These are phyloP conservation scores for Brassicogethes aeneus DNA, from an alignment of 2,888 invertebrate species.

Conservation along the genomic window DNA sequence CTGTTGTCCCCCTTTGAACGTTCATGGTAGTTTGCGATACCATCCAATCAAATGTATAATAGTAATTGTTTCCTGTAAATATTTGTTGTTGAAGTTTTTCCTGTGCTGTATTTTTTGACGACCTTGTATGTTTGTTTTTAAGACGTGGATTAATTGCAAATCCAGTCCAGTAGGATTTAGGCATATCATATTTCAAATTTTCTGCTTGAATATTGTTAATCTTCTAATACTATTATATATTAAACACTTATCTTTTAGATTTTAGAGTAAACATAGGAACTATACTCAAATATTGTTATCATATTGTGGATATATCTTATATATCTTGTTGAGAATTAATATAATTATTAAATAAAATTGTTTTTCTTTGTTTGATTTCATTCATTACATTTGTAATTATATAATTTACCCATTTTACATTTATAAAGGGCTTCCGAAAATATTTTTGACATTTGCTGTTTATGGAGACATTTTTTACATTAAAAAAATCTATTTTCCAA, in stretches of 20 bases:
- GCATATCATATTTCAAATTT: constrained; percentile 33
- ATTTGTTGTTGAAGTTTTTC: background rate
- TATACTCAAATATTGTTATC: constrained; percentile 31
- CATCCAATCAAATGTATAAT: background rate
- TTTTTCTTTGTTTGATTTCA: background rate
- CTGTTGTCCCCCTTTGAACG: too few species aligned
- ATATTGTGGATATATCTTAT: constrained; percentile 29
- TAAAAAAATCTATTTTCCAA: too few species aligned
- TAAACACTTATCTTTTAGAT: constrained; percentile 25
- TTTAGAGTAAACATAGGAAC: constrained; percentile 18
- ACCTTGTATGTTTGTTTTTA: background rate
- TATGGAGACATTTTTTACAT: too few species aligned
- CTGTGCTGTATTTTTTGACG: background rate
- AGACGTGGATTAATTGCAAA: constrained; percentile 10
- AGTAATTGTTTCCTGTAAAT: background rate
- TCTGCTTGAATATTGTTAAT: constrained; percentile 30
- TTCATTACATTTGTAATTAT: too few species aligned
- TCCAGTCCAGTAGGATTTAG: constrained; percentile 37
- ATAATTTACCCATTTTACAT: too few species aligned
- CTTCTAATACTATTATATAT: constrained; percentile 25
- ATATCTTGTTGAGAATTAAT: constrained; percentile 24
- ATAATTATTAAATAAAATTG: constrained; percentile 1
- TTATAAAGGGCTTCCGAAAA: too few species aligned
- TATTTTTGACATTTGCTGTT: too few species aligned
- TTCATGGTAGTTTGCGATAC: too few species aligned